Evolutionary conservation across 1,140 invertebrate genomes (phyloP).

Genomic region (Brachionus manjavacas): DNA sequence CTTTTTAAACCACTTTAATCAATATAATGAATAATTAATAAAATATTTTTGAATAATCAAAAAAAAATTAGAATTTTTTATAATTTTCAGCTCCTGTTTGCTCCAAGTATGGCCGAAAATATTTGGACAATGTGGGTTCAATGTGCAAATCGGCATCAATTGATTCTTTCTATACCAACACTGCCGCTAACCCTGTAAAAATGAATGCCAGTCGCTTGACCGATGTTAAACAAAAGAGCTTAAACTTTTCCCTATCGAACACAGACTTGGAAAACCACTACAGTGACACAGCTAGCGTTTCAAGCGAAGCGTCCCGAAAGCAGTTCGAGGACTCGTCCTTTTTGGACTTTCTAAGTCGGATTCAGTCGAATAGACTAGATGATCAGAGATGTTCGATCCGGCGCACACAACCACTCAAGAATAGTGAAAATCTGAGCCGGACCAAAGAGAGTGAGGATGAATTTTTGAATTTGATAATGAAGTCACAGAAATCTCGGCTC

Average conservation of each 20-base stretch:
- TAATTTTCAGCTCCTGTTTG: neutral
- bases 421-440: neutral
- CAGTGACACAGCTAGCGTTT: neutral
- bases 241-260: conserved; percentile 33
- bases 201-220: neutral
- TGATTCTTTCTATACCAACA: conserved; percentile 35
- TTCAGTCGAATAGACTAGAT: conserved; percentile 22
- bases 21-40: too few species aligned
- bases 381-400: conserved; percentile 26
- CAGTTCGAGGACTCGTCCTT: conserved; percentile 9
- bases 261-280: conserved; percentile 20
- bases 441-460: conserved; percentile 76
- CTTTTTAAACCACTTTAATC: too few species aligned
- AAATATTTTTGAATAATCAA: too few species aligned
- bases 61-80: too few species aligned
- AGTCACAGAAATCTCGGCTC: conserved; percentile 77
- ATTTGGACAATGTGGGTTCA: neutral
- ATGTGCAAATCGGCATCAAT: conserved; percentile 34
- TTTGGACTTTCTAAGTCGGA: neutral
- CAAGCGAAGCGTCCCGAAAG: neutral
- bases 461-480: conserved; percentile 85
- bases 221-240: conserved; percentile 14
- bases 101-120: conserved; percentile 38
- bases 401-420: neutral
- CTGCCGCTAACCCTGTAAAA: neutral